phyloP scores from a whole-genome alignment of 1,140 invertebrate genomes.

The Heliothis subflexa region DNA sequence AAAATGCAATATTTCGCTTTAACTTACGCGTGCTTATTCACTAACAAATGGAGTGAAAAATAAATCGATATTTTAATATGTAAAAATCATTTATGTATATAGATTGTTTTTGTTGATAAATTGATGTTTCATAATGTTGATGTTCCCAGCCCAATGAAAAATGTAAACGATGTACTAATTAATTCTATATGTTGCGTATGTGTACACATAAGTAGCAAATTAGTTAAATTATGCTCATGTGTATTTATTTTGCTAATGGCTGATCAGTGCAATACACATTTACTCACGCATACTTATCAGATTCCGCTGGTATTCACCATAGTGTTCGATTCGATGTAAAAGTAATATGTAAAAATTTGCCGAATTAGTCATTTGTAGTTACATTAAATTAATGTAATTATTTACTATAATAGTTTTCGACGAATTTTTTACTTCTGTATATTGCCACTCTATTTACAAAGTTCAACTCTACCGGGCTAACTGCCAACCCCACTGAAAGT shows the following conservation, averaged over 20 bases:
- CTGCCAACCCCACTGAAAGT: conserved; percentile 54
- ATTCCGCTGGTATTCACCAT: conserved; percentile 65
- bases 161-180: conserved; percentile 48
- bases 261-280: conserved; percentile 33
- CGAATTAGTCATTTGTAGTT: conserved; percentile 83
- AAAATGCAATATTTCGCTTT: not conserved
- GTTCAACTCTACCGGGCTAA: conserved; percentile 59
- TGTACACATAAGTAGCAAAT: conserved; percentile 41
- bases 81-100: conserved; percentile 75
- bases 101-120: conserved; percentile 81
- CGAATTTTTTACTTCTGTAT: conserved; percentile 62
- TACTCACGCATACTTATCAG: conserved; percentile 32
- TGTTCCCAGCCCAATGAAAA: conserved; percentile 68
- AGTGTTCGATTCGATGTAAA: conserved; percentile 81
- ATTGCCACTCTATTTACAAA: conserved; percentile 61
- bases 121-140: conserved; percentile 82
- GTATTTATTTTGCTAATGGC: conserved; percentile 43
- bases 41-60: conserved; percentile 47
- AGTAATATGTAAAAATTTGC: conserved; percentile 73
- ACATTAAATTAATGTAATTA: conserved; percentile 59
- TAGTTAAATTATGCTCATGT: conserved; percentile 45
- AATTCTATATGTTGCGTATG: conserved; percentile 47
- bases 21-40: conserved; percentile 22
- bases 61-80: conserved; percentile 78
- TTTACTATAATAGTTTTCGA: conserved; percentile 68